Base-by-base conservation (phyloP, 2,797 vertebrate genomes). In the Periparus ater region DNA sequence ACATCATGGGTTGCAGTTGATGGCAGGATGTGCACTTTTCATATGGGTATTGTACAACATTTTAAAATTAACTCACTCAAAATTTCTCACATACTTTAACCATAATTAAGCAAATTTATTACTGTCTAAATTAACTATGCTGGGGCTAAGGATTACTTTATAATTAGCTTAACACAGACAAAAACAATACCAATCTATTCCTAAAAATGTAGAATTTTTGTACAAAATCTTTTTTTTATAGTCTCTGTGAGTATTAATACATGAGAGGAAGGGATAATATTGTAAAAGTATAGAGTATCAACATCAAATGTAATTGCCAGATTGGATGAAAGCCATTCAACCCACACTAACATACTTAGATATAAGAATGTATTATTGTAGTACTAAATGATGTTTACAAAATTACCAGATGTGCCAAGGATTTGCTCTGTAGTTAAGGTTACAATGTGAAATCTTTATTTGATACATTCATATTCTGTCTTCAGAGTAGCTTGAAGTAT, bases 311-410 rank as follows among this genome's bases (percentile, higher is more conserved):
- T 77, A 90, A 61, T 85, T 96, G 38, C 65, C 62, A 80, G 53
- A 84, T 81, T 79, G 91, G 45, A 87, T 85, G 76, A 95, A 65
- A 95, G 48, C 45, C 38, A 62, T 93, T 96, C 85, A 93, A 86
- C 90, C 79, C 22, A 89, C 36, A 89, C 45, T 18, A 88, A 70
- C 23, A 34, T 38, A 38, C 54, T 89, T 93, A 91, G 55, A 65
- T 78, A 67, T 55, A 29, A 58, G 32, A 70, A 80, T 26, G 20
- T 68, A 50, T 63, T 92, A 71, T 55, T 89, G 71, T 30, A 87
- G 26, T 68, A 47, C 16, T 66, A 91, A 67, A 91, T 86, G 67
- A 91, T 89, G 27, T 84, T 68, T 91, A 93, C 91, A 77, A 70
- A 94, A 62, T 85, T 93, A 78, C 60, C 68, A 88, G 78, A 93